phyloP scores from a whole-genome alignment of 2,888 invertebrate genomes.

The Cetonia aurata region DNA sequence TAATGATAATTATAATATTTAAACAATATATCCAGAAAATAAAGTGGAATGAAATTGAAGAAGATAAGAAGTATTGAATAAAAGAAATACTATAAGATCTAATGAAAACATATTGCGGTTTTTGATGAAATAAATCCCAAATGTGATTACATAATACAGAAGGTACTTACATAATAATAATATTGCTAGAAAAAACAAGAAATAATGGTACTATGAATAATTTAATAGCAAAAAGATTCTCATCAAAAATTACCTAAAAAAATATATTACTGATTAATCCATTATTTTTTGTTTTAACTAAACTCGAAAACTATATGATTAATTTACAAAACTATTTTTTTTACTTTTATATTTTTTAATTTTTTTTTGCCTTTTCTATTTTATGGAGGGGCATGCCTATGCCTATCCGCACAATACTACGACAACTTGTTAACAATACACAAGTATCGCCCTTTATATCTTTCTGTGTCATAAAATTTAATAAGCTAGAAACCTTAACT shows the following conservation, averaged over 20 bases:
- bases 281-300: constrained; percentile 37
- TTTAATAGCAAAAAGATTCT: background rate
- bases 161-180: constrained; percentile 31
- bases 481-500: constrained; percentile 29
- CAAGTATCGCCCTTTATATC: constrained; percentile 43
- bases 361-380: constrained; percentile 47
- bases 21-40: constrained; percentile 41
- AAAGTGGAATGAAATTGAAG: constrained; percentile 47
- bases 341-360: constrained; percentile 41
- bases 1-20: constrained; percentile 31
- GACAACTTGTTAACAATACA: constrained; percentile 37
- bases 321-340: constrained; percentile 46
- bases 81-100: constrained; percentile 40
- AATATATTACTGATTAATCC: constrained; percentile 12
- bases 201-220: constrained; percentile 27
- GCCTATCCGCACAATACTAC: constrained; percentile 48
- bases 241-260: constrained; percentile 11
- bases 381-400: constrained; percentile 45
- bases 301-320: constrained; percentile 25
- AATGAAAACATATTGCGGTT: background rate
- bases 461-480: constrained; percentile 32
- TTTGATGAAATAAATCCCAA: constrained; percentile 26
- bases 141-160: constrained; percentile 28
- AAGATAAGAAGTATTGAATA: constrained; percentile 28
- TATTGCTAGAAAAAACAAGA: constrained; percentile 39